A percentile compares a stretch with the other conserved stretches of the same genome.
phyloP scores from a whole-genome alignment of 2,113 vertebrate species.

The Poeciliopsis turrubarensis region DNA sequence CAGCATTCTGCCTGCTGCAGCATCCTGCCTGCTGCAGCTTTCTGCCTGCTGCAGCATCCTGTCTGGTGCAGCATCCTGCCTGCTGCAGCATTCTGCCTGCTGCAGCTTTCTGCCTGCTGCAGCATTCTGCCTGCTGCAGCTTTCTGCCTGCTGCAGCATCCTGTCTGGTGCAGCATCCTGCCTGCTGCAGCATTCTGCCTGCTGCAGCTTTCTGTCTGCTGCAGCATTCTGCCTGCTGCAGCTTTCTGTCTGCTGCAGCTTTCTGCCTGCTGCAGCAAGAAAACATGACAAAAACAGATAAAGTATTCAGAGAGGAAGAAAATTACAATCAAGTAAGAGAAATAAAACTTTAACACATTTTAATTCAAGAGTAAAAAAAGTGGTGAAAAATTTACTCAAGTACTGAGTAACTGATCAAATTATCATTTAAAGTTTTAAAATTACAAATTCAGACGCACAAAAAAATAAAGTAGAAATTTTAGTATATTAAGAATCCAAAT shows the following conservation, averaged over 20 bases:
- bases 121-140: not conserved
- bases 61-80: not conserved
- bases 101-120: not conserved
- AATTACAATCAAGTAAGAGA: no score
- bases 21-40: not conserved
- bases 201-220: not conserved
- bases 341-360: no score
- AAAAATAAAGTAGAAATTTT: no score
- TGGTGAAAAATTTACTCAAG: no score
- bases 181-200: not conserved
- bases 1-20: not conserved
- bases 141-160: not conserved
- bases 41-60: not conserved
- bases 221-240: not conserved
- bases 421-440: no score
- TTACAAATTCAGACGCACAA: no score
- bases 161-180: no score
- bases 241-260: not conserved
- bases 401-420: no score
- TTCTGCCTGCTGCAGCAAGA: not conserved
- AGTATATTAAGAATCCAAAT: no score
- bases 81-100: not conserved
- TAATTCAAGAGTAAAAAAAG: no score
- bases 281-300: no score
- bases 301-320: no score